Base-by-base conservation (phyloP, 2,888 invertebrate species). In the Heliconius erato region DNA sequence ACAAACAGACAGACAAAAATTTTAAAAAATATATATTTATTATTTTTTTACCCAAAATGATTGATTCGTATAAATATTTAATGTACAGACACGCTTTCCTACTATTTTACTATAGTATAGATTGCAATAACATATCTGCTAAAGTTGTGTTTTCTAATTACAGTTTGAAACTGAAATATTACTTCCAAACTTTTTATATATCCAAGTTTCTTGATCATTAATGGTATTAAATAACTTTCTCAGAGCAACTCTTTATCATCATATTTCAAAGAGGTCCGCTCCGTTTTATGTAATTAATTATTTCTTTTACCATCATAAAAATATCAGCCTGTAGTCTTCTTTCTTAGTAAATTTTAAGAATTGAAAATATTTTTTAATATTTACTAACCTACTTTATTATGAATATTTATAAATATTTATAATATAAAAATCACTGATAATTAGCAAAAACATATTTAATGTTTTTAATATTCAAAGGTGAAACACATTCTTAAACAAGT, bases 241-340 rank as follows among this genome's bases (percentile, higher is more conserved):
- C 40, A 16, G 11, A 76, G 76, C 76, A 76, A 40, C 63, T 76
- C 26, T 76, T 76, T 63, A 63, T 76, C 63, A 14, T 76, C 35
- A 76, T 76, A 76, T 76, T 76, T 76, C 76, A 76, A 76, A 76
- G 63, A 35, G 35, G 1, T 19, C 59, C 5, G n/a, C n/a, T 76
- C 35, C 26, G 63, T 40, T 63, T 35, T 63, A 40, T 76, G 14
- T 26, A 40, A 76, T 63, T 76, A 76, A 63, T 63, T 63, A 63
- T 9, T 35, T 35, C 35, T 35, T 14, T 40, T 40, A 63, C 63
- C 35, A 16, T 63, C 14, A 40, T 63, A 35, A 76, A 76, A 76
- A 63, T 63, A 16, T 63, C 9, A 11, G 35, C 9, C n/a, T 19
- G 23, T n/a, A 35, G 63, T 35, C 6, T 76, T 35, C 6, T 35